Conservation (phyloP, 2,888 invertebrate genomes). For the Apamea anceps region DNA sequence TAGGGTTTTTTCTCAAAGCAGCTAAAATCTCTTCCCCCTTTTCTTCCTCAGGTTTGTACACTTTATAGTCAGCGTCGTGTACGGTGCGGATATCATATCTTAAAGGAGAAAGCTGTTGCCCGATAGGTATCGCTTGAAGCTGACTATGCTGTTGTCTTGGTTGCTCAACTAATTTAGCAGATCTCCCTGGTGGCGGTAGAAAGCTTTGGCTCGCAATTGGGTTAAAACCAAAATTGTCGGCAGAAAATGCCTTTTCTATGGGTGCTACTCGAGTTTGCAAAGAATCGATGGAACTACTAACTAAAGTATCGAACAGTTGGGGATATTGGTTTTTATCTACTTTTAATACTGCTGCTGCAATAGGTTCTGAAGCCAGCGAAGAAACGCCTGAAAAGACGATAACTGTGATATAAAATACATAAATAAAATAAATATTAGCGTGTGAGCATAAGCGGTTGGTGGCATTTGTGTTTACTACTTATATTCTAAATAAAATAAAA, state of each 20-base stretch:
- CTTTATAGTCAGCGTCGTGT: conserved; percentile 87
- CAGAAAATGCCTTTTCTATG: conserved; percentile 83
- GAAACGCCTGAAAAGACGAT: conserved; percentile 85
- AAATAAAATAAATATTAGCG: conserved; percentile 58
- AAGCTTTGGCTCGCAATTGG: conserved; percentile 88
- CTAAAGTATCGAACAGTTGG: conserved; percentile 85
- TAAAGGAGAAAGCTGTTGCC: conserved; percentile 80
- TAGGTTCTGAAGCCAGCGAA: conserved; percentile 86
- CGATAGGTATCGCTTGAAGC: conserved; percentile 71
- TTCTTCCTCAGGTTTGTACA: conserved; percentile 86
- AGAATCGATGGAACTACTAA: conserved; percentile 88
- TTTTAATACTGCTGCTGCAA: conserved; percentile 84
- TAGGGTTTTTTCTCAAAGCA: conserved; percentile 85
- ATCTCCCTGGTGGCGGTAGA: conserved; percentile 77
- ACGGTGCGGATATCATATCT: conserved; percentile 87
- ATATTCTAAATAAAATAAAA: conserved; percentile 13
- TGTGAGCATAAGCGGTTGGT: conserved; percentile 68
- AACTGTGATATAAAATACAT: conserved; percentile 60
- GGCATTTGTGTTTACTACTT: conserved; percentile 12
- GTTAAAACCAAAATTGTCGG: conserved; percentile 86
- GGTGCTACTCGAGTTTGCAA: conserved; percentile 84
- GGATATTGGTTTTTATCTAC: conserved; percentile 88
- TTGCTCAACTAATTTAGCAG: conserved; percentile 80
- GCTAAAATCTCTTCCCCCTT: conserved; percentile 85
- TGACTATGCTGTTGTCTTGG: conserved; percentile 73